Evolutionary conservation across 2,888 invertebrate genomes (phyloP), one percentile per base, ranked within the genome.

Genomic region (Agapostemon virescens): DNA sequence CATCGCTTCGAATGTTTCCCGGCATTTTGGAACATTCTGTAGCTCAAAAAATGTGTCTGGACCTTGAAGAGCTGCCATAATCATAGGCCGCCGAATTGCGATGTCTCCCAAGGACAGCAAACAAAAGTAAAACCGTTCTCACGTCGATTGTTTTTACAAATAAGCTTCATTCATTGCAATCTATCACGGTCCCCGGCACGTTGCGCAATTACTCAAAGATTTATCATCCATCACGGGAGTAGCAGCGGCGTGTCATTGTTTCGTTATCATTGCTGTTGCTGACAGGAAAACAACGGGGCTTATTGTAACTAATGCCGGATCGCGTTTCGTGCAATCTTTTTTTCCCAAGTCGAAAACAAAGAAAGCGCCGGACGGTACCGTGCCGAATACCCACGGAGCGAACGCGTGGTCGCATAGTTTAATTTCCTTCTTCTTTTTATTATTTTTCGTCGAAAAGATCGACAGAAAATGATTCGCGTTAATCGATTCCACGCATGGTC

Each of bases 201-300:
- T 63, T 61, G 73, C 61, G 45, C 69, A 73, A 80, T 80, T 77
- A 70, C 52, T 72, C 63, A 76, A 69, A 42, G 69, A 75, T 72
- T 76, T 76, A 82, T 82, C 80, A 66, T 58, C 13, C 55, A 30
- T 61, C 69, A 64, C 20, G 71, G 42, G 33, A 45, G 36, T 26
- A 15, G 13, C 30, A 13, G 3, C 45, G 30, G 17, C n/a, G 20
- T 33, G 17, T 52, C 20, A 74, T 78, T 80, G 73, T 73, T 67
- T 73, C 23, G 64, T 55, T 73, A 69, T 80, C 58, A 55, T 68
- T 26, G 15, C 5, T 38, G 72, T 64, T 20, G 20, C 36, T 17
- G 36, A 45, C 26, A 30, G 38, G 64, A 58, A n/a, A 61, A 73
- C 45, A 55, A 30, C 40, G 36, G 4, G 7, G 26, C 5, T 52